These are phyloP conservation scores for Cavia porcellus DNA, from an alignment of 2,113 vertebrate species.

Conservation along the genomic window DNA sequence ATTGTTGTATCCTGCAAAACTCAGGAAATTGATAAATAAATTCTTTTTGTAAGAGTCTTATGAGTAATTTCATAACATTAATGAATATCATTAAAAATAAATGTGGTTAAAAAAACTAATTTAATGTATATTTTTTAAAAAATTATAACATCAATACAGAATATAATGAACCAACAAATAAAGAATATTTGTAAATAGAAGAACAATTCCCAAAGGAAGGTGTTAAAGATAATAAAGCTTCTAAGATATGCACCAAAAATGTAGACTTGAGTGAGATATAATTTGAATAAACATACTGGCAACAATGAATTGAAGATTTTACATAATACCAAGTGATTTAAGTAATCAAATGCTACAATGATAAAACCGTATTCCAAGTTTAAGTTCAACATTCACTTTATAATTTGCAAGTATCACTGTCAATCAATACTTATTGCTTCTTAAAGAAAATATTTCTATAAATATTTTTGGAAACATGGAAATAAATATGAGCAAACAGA, in stretches of 20 bases:
- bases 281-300: background rate
- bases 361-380: background rate
- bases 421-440: background rate
- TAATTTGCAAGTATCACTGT: background rate
- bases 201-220: background rate
- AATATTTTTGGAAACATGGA: background rate
- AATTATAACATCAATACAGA: background rate
- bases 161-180: background rate
- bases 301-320: background rate
- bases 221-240: background rate
- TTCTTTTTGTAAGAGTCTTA: background rate
- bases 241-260: background rate
- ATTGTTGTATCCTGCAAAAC: too few species aligned
- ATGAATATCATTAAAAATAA: background rate
- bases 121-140: background rate
- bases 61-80: background rate
- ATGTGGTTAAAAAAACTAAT: background rate
- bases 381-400: background rate
- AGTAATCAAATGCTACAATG: background rate
- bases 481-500: background rate
- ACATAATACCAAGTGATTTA: background rate
- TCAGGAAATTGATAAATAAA: background rate
- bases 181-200: background rate
- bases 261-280: background rate
- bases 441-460: background rate